These are phyloP conservation scores for Phataginus tetradactyla DNA, from an alignment of 2,797 vertebrate species.

Conservation along the genomic window DNA sequence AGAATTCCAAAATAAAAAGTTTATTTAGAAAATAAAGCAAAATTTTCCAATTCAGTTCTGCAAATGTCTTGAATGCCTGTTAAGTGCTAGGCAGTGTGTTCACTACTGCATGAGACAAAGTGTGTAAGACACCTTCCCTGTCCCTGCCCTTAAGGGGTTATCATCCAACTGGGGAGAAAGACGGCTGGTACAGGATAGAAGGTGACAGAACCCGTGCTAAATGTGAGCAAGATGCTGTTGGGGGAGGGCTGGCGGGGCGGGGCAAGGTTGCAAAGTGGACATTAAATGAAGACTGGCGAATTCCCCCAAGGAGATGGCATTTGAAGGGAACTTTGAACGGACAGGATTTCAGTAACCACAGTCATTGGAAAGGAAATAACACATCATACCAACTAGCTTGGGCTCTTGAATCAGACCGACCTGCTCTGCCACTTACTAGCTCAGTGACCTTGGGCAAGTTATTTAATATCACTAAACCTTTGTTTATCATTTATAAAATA, in stretches of 20 bases:
- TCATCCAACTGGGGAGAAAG: not conserved
- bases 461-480: constrained; percentile 7
- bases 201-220: not conserved
- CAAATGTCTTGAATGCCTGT: not conserved
- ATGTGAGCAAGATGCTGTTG: not conserved
- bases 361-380: not conserved
- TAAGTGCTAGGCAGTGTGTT: not conserved
- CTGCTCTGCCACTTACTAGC: not conserved
- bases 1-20: not conserved
- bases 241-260: not conserved
- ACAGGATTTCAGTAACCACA: not conserved
- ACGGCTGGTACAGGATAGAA: not conserved
- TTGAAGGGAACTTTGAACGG: not conserved
- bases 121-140: not conserved
- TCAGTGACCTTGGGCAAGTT: not conserved
- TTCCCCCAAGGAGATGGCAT: not conserved
- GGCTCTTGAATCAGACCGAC: not conserved
- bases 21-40: not conserved
- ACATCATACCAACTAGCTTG: not conserved
- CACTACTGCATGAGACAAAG: not conserved
- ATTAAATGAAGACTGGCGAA: not conserved
- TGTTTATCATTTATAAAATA: constrained; percentile 27
- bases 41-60: not conserved
- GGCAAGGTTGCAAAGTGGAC: not conserved
- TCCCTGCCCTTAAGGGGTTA: not conserved